These are phyloP conservation scores for Eira barbara DNA, from an alignment of 2,113 vertebrate species.

Conservation along the genomic window DNA sequence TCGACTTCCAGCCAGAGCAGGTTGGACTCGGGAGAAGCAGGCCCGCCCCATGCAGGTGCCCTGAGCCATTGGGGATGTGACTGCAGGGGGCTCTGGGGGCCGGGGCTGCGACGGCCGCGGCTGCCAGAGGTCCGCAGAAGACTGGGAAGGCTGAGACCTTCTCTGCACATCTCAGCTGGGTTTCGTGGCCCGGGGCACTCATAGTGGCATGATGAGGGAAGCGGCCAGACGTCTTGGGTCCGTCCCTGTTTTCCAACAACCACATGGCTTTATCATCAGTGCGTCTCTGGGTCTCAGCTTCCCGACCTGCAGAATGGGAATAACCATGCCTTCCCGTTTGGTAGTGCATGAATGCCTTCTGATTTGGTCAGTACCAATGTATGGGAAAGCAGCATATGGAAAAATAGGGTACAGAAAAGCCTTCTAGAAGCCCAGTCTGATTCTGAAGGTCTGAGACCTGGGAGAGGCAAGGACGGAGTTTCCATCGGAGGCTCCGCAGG, in stretches of 20 bases:
- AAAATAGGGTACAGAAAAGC: not conserved
- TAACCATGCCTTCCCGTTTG: not conserved
- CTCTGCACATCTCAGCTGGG: rapidly evolving
- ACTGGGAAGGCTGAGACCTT: too few relatives aligned
- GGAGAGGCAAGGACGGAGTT: not conserved
- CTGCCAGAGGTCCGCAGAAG: not conserved
- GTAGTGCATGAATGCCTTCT: not conserved
- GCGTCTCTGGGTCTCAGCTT: not conserved
- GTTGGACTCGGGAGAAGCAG: not conserved
- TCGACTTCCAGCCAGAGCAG: not conserved
- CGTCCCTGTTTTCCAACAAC: not conserved
- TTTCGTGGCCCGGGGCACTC: rapidly evolving
- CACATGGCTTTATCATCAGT: not conserved
- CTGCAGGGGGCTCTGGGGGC: not conserved
- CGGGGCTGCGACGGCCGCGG: rapidly evolving
- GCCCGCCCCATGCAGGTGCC: too few relatives aligned
- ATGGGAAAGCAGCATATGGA: not conserved
- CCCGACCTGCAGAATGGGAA: not conserved
- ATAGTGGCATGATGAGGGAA: rapidly evolving
- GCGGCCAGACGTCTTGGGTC: not conserved
- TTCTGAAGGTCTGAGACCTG: not conserved
- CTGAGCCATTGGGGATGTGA: not conserved
- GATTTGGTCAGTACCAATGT: not conserved
- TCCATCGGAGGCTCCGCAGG: not conserved
- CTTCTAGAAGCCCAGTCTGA: not conserved